phyloP scores from a whole-genome alignment of 2,797 vertebrate genomes.

The Sebastes iracundus region DNA sequence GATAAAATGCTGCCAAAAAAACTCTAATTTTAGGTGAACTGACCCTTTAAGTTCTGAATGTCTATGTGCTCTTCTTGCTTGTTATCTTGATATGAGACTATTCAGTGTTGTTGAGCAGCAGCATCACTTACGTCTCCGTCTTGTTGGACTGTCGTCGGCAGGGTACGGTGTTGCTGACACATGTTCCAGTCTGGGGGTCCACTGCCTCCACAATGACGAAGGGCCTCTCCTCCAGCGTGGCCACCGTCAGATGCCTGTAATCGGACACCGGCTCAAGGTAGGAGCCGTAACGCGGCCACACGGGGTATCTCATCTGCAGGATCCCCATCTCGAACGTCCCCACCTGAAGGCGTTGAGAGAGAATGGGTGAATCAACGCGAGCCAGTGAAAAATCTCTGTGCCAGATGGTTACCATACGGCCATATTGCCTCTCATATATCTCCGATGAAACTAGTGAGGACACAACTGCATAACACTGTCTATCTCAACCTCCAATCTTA shows the following conservation, averaged over 20 bases:
- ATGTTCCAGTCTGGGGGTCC: constrained; percentile 90
- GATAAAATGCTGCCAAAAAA: neutral
- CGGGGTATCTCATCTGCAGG: constrained; percentile 95
- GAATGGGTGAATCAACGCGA: neutral
- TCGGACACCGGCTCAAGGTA: constrained; percentile 92
- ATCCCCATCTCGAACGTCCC: constrained; percentile 92
- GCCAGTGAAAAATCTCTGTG: constrained; percentile 12
- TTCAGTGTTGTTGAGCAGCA: neutral
- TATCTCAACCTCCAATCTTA: constrained; percentile 22
- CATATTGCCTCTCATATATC: neutral
- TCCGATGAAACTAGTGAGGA: neutral
- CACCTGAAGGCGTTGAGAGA: constrained; percentile 81
- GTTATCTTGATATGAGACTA: neutral
- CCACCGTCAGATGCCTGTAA: constrained; percentile 94
- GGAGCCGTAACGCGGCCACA: constrained; percentile 95
- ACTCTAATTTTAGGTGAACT: neutral
- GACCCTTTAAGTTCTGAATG: no score
- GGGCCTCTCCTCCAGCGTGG: constrained; percentile 95
- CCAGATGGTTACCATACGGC: neutral
- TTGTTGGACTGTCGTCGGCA: constrained; percentile 95
- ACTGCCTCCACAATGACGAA: constrained; percentile 97
- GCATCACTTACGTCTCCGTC: constrained; percentile 79
- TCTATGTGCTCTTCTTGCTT: neutral
- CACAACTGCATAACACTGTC: neutral
- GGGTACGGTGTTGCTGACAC: constrained; percentile 96